phyloP scores from a whole-genome alignment of 1,140 invertebrate species.

The Pseudomyrmex gracilis region DNA sequence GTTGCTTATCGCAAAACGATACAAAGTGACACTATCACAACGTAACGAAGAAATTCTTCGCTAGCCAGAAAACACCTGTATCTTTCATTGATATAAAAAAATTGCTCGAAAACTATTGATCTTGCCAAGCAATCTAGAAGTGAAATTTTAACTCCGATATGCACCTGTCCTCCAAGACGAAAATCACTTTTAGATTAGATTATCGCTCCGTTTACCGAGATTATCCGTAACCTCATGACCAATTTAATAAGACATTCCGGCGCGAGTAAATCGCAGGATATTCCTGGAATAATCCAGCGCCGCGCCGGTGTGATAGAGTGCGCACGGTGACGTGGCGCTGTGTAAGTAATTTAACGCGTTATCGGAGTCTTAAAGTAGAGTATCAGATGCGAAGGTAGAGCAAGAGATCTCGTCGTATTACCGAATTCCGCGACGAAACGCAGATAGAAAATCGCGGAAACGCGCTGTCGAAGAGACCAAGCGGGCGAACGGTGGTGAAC shows the following conservation, averaged over 20 bases:
- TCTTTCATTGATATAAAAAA: too few species aligned
- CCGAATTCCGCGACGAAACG: constrained; percentile 34
- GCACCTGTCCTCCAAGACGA: background rate
- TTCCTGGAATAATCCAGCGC: constrained; percentile 40
- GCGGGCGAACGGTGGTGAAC: constrained; percentile 34
- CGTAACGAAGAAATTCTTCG: background rate
- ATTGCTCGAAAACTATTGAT: background rate
- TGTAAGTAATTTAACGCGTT: constrained; percentile 52
- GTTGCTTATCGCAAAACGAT: background rate
- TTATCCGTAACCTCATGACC: constrained; percentile 47
- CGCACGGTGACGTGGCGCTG: constrained; percentile 46
- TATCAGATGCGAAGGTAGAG: constrained; percentile 27
- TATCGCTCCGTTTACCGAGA: constrained; percentile 21
- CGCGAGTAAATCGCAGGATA: constrained; percentile 50
- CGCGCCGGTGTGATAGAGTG: constrained; percentile 18
- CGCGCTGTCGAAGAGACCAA: constrained; percentile 22
- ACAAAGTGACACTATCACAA: background rate
- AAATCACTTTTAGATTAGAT: constrained; percentile 34
- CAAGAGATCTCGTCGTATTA: constrained; percentile 44
- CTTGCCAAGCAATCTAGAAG: too few species aligned
- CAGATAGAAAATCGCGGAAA: constrained; percentile 45
- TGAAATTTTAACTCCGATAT: background rate
- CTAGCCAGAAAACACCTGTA: too few species aligned
- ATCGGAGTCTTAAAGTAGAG: constrained; percentile 53
- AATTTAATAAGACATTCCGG: constrained; percentile 50